Evolutionary conservation across 2,797 vertebrate species (phyloP), one percentile per base, ranked within the genome.

Genomic region (Natrix natrix): DNA sequence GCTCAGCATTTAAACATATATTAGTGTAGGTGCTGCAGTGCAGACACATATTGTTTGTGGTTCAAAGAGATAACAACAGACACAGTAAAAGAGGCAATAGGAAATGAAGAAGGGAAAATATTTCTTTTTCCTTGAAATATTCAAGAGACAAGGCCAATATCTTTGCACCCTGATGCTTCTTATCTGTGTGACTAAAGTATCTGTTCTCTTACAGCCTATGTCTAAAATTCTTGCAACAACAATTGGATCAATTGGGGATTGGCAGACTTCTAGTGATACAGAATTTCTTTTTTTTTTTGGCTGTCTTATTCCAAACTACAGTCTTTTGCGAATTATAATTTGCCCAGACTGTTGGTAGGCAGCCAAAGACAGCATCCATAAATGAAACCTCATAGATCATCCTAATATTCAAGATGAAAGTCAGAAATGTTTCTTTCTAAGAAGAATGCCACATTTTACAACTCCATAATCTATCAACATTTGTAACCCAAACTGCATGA

Each of bases 291-390:
- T 37, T 37, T 37, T 37, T 48, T 61, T 90, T 90, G 69, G 69
- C 43, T 92, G 13, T 57, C 28, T 11, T 16, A 52, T 43, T 83
- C 86, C 43, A 92, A 92, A 89, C 32, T 17, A 92, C 48, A 56
- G 55, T 22, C 32, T 74, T 88, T 78, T 60, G 14, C 20, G 60
- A 89, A 48, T 92, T 83, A 24, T 48, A 78, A 60, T 89, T 28
- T 54, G 56, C 55, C 63, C 87, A 89, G 86, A 74, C 63, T 59
- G 61, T 88, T 88, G 87, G 87, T n/a, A 10, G 24, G 37, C 52
- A 89, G 37, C 54, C 61, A 88, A 92, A 57, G 52, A 69, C 61
- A 92, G 63, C 61, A 92, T 91, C 86, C 48, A 69, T 55, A 92
- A 88, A 14, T 48, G 54, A 87, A 66, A 92, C 69, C n/a, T 92